Conservation (phyloP, 2,797 vertebrate species). For the Chloroceryle inda region DNA sequence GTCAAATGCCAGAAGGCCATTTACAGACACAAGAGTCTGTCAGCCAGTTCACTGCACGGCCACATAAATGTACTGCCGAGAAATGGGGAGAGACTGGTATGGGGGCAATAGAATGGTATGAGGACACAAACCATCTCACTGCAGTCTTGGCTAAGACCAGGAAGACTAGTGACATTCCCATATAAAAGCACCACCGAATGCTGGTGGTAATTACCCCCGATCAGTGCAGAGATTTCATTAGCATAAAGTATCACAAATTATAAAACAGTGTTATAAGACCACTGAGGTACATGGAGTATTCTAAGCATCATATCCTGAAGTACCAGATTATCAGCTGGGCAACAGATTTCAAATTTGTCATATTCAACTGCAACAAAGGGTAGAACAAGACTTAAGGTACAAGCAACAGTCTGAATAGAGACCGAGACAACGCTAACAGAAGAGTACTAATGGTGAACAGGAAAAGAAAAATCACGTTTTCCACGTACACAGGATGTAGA, state of each 20-base stretch:
- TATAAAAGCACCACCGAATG: not conserved
- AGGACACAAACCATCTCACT: not conserved
- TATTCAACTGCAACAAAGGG: not conserved
- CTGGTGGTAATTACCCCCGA: not conserved
- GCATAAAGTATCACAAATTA: not conserved
- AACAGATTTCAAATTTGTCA: not conserved
- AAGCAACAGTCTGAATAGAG: not conserved
- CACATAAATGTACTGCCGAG: not conserved
- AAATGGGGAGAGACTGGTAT: not conserved
- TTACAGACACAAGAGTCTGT: not conserved
- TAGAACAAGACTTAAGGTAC: not conserved
- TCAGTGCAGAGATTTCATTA: not conserved
- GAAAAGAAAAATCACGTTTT: not conserved
- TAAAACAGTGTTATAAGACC: not conserved
- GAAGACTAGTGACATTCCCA: not conserved
- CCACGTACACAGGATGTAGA: not conserved
- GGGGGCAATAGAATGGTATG: not conserved
- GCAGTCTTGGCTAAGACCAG: not conserved
- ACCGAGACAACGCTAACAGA: not conserved
- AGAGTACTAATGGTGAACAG: not conserved
- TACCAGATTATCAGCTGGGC: not conserved
- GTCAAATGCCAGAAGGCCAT: not conserved
- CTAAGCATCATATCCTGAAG: not conserved
- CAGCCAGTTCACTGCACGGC: not conserved
- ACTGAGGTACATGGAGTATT: not conserved